Percentiles rank a stretch among this genome's conserved stretches.
phyloP scores from a whole-genome alignment of 1,140 invertebrate genomes.

The Tachypleus tridentatus region DNA sequence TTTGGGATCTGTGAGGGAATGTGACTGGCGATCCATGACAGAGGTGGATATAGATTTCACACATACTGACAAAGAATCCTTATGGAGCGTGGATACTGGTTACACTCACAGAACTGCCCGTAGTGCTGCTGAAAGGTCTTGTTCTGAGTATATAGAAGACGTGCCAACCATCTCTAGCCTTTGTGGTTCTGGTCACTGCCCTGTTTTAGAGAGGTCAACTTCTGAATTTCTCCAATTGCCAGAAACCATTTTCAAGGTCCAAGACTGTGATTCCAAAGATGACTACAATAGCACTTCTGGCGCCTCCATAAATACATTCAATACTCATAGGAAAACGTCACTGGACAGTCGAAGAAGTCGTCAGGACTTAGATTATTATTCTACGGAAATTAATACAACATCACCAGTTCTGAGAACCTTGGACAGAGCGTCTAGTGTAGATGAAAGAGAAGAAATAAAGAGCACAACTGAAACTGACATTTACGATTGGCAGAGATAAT shows the following conservation, averaged over 20 bases:
- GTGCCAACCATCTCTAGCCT: slow-evolving; percentile 12
- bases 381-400: slow-evolving; percentile 12
- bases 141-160: slow-evolving; percentile 19
- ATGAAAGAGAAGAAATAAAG: slow-evolving; percentile 21
- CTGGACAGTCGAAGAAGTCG: too few relatives aligned
- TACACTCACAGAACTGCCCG: slow-evolving; percentile 16
- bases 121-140: slow-evolving; percentile 17
- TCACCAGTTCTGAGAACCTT: slow-evolving; percentile 16
- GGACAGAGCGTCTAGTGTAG: slow-evolving; percentile 10
- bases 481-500: slow-evolving; percentile 20
- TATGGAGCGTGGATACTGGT: slow-evolving; percentile 17
- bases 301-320: too few relatives aligned
- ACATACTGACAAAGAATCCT: slow-evolving; percentile 23
- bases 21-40: slow-evolving; percentile 60
- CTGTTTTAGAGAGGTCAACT: too few relatives aligned
- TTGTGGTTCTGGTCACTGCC: too few relatives aligned
- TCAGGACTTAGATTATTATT: too few relatives aligned
- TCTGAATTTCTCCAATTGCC: too few relatives aligned
- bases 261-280: too few relatives aligned
- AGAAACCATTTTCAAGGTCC: too few relatives aligned
- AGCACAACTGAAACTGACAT: slow-evolving; percentile 22
- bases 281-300: too few relatives aligned
- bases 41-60: slow-evolving; percentile 74
- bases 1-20: slow-evolving; percentile 26
- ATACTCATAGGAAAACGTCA: too few relatives aligned